Conservation (phyloP, 1,140 invertebrate species). For the Caenorhabditis remanei region DNA sequence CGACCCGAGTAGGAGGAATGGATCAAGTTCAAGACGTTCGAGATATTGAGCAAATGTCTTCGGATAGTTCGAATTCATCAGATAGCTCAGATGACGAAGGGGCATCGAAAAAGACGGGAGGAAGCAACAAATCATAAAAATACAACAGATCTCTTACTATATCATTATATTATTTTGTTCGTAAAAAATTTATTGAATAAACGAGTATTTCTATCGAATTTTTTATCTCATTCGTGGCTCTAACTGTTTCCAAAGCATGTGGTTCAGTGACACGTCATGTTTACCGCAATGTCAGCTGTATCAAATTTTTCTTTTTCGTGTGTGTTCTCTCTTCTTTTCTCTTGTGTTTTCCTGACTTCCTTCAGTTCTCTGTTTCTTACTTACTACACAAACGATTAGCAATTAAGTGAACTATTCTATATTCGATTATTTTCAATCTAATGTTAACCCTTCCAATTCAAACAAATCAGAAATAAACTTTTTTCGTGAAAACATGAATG, state of each 20-base stretch:
- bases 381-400: too few relatives aligned
- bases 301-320: neutral
- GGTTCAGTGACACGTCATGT: neutral
- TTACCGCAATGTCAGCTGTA: neutral
- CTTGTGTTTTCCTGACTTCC: too few relatives aligned
- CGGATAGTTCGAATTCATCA: conserved; percentile 24
- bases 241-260: neutral
- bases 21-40: conserved; percentile 38
- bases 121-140: conserved; percentile 17
- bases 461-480: too few relatives aligned
- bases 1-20: neutral
- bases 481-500: too few relatives aligned
- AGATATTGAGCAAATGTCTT: conserved; percentile 51
- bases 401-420: too few relatives aligned
- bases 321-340: neutral
- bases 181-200: neutral
- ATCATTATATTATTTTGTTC: neutral
- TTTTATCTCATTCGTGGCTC: neutral
- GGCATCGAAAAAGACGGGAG: conserved; percentile 13
- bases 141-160: neutral
- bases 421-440: too few relatives aligned
- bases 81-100: conserved; percentile 56
- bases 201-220: neutral
- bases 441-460: too few relatives aligned
- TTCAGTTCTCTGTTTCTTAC: too few relatives aligned